Evolutionary conservation across 2,888 invertebrate genomes (phyloP).

Genomic region (Dioctria rufipes): DNA sequence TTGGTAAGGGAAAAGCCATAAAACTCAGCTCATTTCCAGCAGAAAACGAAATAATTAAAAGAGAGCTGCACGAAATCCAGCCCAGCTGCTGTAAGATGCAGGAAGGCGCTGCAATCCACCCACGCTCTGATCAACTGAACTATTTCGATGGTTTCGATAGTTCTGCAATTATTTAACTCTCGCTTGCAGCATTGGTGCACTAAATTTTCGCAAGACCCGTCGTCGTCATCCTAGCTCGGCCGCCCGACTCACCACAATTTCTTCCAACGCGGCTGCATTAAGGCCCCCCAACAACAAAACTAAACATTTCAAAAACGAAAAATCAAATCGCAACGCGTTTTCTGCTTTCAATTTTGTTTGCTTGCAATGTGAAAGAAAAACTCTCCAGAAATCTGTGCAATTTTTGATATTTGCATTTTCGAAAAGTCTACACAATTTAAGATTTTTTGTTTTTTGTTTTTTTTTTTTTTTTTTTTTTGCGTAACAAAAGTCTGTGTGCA

Average conservation of each 20-base stretch:
- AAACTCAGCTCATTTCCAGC: conserved; percentile 35
- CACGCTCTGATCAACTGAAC: conserved; percentile 33
- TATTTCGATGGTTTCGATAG: background rate
- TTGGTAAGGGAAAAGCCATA: conserved; percentile 25
- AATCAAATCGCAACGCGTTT: conserved; percentile 9
- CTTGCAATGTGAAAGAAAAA: background rate
- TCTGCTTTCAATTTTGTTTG: background rate
- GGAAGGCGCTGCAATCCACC: conserved; percentile 42
- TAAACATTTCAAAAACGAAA: background rate
- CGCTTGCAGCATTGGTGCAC: conserved; percentile 17
- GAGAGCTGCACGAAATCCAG: conserved; percentile 20
- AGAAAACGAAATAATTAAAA: conserved; percentile 46
- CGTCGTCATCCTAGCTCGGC: too few species aligned
- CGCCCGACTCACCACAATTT: background rate
- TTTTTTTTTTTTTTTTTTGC: too few species aligned
- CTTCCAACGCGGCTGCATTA: background rate
- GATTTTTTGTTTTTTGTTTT: too few species aligned
- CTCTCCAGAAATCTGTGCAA: conserved; percentile 14
- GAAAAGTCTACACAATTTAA: conserved; percentile 25
- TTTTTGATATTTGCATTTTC: background rate
- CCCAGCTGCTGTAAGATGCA: background rate
- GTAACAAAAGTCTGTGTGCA: too few species aligned
- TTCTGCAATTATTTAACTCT: conserved; percentile 17
- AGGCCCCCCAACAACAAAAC: too few species aligned
- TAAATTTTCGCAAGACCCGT: conserved; percentile 16